Percentiles rank a stretch among this genome's conserved stretches.
phyloP scores from a whole-genome alignment of 1,140 invertebrate species.

The Drosophila chauvacae region DNA sequence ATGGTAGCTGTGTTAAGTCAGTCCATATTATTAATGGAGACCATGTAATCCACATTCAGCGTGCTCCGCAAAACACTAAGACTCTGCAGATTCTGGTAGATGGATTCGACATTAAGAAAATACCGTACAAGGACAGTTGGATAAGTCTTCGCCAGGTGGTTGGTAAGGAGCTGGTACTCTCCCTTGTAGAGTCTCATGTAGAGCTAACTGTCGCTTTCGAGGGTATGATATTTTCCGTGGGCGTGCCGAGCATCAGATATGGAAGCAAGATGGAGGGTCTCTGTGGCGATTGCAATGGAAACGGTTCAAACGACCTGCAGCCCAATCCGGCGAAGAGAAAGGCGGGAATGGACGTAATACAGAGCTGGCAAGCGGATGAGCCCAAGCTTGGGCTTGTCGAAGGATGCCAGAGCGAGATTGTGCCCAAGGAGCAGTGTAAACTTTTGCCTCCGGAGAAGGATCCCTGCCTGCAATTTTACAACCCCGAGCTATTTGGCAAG shows the following conservation, averaged over 20 bases:
- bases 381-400: constrained; percentile 76
- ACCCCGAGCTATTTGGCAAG: constrained; percentile 88
- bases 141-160: constrained; percentile 83
- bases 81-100: constrained; percentile 70
- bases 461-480: constrained; percentile 88
- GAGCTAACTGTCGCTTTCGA: constrained; percentile 85
- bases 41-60: constrained; percentile 87
- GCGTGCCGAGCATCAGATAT: constrained; percentile 90
- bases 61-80: constrained; percentile 62
- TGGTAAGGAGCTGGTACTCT: constrained; percentile 85
- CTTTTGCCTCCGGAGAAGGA: constrained; percentile 86
- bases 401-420: constrained; percentile 75
- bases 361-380: constrained; percentile 87
- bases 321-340: constrained; percentile 84
- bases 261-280: constrained; percentile 90
- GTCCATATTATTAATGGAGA: constrained; percentile 87
- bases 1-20: constrained; percentile 69
- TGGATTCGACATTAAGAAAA: constrained; percentile 84
- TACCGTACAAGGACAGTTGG: constrained; percentile 86
- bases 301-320: constrained; percentile 87
- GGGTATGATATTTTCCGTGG: constrained; percentile 86
- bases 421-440: constrained; percentile 85
- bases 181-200: constrained; percentile 85
- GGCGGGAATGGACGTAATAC: constrained; percentile 85
- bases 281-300: constrained; percentile 91